These are phyloP conservation scores for Musca vetustissima DNA, from an alignment of 1,140 invertebrate species.

Conservation along the genomic window DNA sequence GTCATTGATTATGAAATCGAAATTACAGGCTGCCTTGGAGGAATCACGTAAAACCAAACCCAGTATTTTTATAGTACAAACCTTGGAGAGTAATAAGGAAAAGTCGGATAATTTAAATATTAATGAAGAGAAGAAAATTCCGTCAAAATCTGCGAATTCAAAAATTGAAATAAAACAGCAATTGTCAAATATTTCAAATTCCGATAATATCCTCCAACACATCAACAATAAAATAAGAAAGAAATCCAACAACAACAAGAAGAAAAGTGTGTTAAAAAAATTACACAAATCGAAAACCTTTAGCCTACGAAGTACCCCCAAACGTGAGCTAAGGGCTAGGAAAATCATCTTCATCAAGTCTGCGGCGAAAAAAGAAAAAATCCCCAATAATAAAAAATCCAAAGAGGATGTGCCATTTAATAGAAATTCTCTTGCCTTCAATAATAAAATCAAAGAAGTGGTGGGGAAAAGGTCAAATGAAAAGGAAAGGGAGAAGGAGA, in stretches of 20 bases:
- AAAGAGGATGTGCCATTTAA: background rate
- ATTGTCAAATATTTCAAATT: background rate
- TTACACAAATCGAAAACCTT: too few relatives aligned
- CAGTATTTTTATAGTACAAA: conserved; percentile 46
- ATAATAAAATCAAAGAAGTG: background rate
- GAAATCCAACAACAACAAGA: background rate
- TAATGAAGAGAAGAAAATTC: background rate
- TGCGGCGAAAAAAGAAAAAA: background rate
- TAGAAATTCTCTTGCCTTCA: too few relatives aligned
- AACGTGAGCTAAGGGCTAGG: background rate
- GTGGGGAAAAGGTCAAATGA: too few relatives aligned
- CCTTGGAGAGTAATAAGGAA: conserved; percentile 32
- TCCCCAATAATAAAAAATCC: background rate
- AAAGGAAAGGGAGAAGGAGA: background rate
- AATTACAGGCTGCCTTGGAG: conserved; percentile 41
- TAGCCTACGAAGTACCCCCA: too few relatives aligned
- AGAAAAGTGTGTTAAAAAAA: too few relatives aligned
- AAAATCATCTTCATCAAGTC: conserved; percentile 3
- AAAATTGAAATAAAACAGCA: too few relatives aligned
- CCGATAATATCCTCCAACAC: background rate
- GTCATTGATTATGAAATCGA: conserved; percentile 6
- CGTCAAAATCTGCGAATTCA: background rate
- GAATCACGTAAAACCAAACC: conserved; percentile 45
- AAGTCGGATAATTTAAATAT: background rate
- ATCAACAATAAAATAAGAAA: background rate